Evolutionary conservation across 30 jellyfish, hydroid and myxozoan species (phyloP).

Genomic region (Hydractinia echinata): DNA sequence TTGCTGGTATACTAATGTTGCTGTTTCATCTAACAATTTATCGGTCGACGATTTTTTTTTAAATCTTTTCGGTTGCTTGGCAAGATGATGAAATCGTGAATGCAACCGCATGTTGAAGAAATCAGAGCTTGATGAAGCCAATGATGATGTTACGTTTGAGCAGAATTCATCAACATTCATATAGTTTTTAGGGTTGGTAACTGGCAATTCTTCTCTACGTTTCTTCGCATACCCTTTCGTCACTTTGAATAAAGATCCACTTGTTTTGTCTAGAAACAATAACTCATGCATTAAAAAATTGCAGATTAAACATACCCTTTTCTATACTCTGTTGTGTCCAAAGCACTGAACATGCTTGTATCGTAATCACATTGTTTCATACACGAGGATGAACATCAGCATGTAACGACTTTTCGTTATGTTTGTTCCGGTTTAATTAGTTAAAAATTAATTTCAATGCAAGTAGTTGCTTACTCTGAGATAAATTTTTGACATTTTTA

Average conservation of each 20-base stretch:
- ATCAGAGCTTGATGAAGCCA: background rate
- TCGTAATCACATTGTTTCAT: too few species aligned
- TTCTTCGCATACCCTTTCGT: background rate
- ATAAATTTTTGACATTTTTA: too few species aligned
- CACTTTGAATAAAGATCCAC: background rate
- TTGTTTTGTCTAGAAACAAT: background rate
- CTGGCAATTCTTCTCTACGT: background rate
- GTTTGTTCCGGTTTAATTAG: too few species aligned
- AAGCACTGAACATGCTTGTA: background rate
- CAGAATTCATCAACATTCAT: constrained; percentile 14
- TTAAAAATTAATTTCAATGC: too few species aligned
- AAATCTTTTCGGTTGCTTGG: too few species aligned
- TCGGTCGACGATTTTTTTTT: too few species aligned
- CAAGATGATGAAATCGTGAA: background rate
- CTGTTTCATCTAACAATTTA: too few species aligned
- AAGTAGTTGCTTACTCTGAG: too few species aligned
- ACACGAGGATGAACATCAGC: too few species aligned
- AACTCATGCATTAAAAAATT: background rate
- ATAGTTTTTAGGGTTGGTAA: background rate
- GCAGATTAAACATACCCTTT: background rate
- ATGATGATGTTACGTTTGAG: background rate
- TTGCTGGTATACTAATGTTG: background rate
- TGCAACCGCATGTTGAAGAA: background rate
- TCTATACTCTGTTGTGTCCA: background rate
- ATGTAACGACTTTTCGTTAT: too few species aligned